phyloP scores from a whole-genome alignment of 2,113 vertebrate species.

The Canis aureus region DNA sequence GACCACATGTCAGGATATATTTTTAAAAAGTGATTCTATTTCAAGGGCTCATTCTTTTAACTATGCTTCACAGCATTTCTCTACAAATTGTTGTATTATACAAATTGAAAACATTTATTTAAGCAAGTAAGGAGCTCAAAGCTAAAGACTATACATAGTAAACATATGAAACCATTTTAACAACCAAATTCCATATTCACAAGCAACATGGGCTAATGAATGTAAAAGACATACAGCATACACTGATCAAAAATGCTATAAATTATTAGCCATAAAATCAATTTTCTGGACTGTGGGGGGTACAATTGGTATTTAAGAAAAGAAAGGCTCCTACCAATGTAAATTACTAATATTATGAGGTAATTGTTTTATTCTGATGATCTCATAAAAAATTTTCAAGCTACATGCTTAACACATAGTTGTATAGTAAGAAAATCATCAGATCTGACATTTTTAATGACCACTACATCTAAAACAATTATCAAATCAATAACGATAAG shows the following conservation, averaged over 20 bases:
- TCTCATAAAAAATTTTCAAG: slow-evolving; percentile 70
- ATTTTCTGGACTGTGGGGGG: slow-evolving; percentile 76
- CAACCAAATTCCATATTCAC: slow-evolving; percentile 84
- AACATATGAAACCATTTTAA: slow-evolving; percentile 86
- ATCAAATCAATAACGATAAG: slow-evolving; percentile 23
- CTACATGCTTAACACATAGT: slow-evolving; percentile 52
- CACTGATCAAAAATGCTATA: slow-evolving; percentile 76
- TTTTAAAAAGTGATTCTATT: slow-evolving; percentile 86
- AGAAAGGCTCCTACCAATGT: slow-evolving; percentile 58
- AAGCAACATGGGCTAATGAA: slow-evolving; percentile 80
- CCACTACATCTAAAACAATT: slow-evolving; percentile 11
- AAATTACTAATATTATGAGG: slow-evolving; percentile 65
- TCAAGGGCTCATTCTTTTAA: slow-evolving; percentile 86
- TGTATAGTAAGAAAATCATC: slow-evolving; percentile 34
- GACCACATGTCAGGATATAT: slow-evolving; percentile 86
- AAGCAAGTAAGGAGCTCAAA: slow-evolving; percentile 84
- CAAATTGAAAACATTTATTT: slow-evolving; percentile 89
- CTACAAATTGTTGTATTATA: slow-evolving; percentile 86
- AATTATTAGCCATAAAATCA: slow-evolving; percentile 83
- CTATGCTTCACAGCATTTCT: slow-evolving; percentile 86
- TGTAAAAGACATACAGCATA: slow-evolving; percentile 76
- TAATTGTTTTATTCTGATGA: slow-evolving; percentile 72
- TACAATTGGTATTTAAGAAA: slow-evolving; percentile 73
- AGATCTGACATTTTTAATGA: slow-evolving; percentile 62
- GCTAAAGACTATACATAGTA: slow-evolving; percentile 82